Evolutionary conservation across 1,140 invertebrate genomes (phyloP).

Genomic region (Hylaeus volcanicus): DNA sequence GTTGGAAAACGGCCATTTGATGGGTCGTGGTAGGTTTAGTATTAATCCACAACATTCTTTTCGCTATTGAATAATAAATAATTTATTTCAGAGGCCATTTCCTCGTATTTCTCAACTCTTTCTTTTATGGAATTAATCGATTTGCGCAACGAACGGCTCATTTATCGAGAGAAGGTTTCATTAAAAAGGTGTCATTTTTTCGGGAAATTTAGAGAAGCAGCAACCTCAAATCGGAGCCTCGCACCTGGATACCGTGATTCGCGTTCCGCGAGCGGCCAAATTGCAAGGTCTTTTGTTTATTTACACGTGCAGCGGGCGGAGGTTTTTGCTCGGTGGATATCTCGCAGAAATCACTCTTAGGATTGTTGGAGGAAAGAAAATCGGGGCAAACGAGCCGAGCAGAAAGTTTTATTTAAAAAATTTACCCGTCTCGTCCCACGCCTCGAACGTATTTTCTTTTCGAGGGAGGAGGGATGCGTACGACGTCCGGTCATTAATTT

Average conservation of each 20-base stretch:
- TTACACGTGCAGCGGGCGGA: slow-evolving; percentile 13
- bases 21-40: too few relatives aligned
- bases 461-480: slow-evolving; percentile 26
- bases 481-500: slow-evolving; percentile 43
- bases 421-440: slow-evolving; percentile 42
- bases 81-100: too few relatives aligned
- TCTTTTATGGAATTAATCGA: too few relatives aligned
- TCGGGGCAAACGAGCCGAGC: slow-evolving; percentile 29
- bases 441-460: slow-evolving; percentile 36
- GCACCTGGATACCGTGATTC: neutral
- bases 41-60: too few relatives aligned
- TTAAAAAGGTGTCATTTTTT: too few relatives aligned
- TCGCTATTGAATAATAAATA: too few relatives aligned
- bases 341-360: slow-evolving; percentile 23
- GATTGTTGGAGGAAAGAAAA: slow-evolving; percentile 29
- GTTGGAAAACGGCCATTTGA: too few relatives aligned
- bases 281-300: neutral
- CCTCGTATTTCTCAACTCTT: too few relatives aligned
- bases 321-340: slow-evolving; percentile 24
- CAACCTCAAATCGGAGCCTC: too few relatives aligned
- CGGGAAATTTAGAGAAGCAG: too few relatives aligned
- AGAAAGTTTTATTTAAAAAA: slow-evolving; percentile 55
- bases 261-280: neutral
- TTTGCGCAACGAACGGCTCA: too few relatives aligned
- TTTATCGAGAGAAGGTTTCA: too few relatives aligned